Evolutionary conservation across 2,888 invertebrate species (phyloP), one percentile per base, ranked within the genome.

Genomic region (Scaptomyza tumidula): DNA sequence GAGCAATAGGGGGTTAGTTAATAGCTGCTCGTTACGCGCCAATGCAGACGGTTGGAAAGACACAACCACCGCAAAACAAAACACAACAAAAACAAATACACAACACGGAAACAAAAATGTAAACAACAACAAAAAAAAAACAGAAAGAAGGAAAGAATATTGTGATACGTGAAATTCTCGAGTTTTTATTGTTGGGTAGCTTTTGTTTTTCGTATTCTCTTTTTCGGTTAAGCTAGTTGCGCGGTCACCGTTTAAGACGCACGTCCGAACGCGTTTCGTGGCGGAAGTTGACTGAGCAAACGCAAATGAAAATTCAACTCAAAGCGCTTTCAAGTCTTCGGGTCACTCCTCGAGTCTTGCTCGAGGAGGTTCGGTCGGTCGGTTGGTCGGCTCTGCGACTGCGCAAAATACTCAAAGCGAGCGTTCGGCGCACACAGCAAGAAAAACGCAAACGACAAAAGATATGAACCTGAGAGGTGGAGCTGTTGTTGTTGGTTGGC

Each of bases 241-340:
- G 16, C 70, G 67, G 71, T 66, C 63, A 56, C 16, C 29, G 56
- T 43, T 68, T 55, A 64, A 77, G 69, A 65, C 80, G 67, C 81
- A 85, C 89, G 90, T 89, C 91, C 90, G 88, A 86, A 79, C 89
- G 87, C 88, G 80, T 88, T 88, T 90, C 89, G 89, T 89, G 86
- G 80, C 90, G 85, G 87, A 91, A 91, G 86, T 91, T 80, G 89
- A 91, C 91, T 91, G 83, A 91, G 77, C 85, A 76, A 80, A 67
- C 71, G 66, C 66, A 56, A 68, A 77, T 54, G 70, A 45, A 78
- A 65, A 74, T 50, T 49, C 60, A 57, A 54, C 55, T 37, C 68
- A 24, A 44, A 64, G 27, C 55, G 52, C 45, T 57, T 58, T 59
- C 48, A 41, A 37, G 33, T 52, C 74, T 68, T 75, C 56, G 65